These are phyloP conservation scores for Myopa tessellatipennis DNA, from an alignment of 2,888 invertebrate genomes.

Conservation along the genomic window DNA sequence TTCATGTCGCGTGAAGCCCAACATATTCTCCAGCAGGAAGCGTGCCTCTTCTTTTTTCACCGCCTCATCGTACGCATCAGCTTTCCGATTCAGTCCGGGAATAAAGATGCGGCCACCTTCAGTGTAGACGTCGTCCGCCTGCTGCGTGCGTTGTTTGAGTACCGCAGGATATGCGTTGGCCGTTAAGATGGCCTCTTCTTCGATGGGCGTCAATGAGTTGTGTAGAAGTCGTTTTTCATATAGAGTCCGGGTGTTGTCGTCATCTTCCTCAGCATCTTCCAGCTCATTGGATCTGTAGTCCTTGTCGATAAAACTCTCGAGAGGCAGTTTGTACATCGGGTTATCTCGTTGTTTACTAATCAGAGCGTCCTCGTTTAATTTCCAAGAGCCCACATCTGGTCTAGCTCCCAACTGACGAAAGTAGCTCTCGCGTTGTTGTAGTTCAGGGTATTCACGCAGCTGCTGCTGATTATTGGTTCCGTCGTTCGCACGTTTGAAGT, in stretches of 20 bases:
- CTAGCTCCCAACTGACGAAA: constrained; percentile 60
- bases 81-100: constrained; percentile 58
- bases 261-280: constrained; percentile 47
- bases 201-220: constrained; percentile 58
- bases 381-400: constrained; percentile 48
- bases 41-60: constrained; percentile 70
- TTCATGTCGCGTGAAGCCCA: constrained; percentile 88
- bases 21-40: constrained; percentile 73
- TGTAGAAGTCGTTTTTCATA: constrained; percentile 56
- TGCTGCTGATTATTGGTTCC: constrained; percentile 41
- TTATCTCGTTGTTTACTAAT: neutral
- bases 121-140: constrained; percentile 69
- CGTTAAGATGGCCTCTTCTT: constrained; percentile 64
- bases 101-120: constrained; percentile 74
- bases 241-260: constrained; percentile 45
- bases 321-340: neutral
- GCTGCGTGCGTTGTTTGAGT: constrained; percentile 42
- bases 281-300: constrained; percentile 44
- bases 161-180: constrained; percentile 58
- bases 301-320: constrained; percentile 1
- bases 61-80: constrained; percentile 52
- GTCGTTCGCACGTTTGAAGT: constrained; percentile 55
- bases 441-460: neutral
- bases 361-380: neutral
- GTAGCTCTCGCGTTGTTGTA: constrained; percentile 42